Conservation (phyloP, 2,113 vertebrate species). For the Oceanodroma tethys region DNA sequence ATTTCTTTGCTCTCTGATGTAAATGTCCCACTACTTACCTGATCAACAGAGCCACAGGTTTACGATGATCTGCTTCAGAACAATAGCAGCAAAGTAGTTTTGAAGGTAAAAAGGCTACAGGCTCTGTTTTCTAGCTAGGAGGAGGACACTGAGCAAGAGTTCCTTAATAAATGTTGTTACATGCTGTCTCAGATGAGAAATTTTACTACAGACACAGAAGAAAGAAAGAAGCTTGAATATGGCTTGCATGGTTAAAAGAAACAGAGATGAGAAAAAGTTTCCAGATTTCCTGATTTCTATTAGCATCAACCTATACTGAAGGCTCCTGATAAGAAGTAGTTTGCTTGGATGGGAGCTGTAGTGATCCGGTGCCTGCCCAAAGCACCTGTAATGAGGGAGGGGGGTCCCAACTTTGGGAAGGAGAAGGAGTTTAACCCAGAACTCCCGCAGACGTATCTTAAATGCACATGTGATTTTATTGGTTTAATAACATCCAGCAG, state of each 20-base stretch:
- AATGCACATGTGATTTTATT: background rate
- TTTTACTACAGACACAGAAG: background rate
- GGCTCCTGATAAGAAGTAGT: background rate
- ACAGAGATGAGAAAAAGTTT: background rate
- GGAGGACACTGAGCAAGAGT: background rate
- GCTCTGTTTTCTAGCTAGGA: background rate
- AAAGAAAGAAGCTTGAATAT: background rate
- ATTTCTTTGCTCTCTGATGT: background rate
- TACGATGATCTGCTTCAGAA: background rate
- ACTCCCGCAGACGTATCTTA: fast-evolving
- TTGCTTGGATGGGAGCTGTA: background rate
- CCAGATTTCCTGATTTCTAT: background rate
- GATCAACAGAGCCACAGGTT: background rate
- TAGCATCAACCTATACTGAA: background rate
- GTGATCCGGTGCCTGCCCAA: background rate
- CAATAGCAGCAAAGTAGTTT: background rate
- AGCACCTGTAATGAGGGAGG: fast-evolving
- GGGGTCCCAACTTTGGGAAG: background rate
- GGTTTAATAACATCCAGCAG: background rate
- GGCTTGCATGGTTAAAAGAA: background rate
- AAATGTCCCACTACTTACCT: background rate
- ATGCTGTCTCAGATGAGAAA: background rate
- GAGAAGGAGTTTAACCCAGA: background rate
- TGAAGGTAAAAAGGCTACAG: background rate
- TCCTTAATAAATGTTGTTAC: background rate